These are phyloP conservation scores for Acyrthosiphon pisum DNA, from an alignment of 1,140 invertebrate species.

Conservation along the genomic window DNA sequence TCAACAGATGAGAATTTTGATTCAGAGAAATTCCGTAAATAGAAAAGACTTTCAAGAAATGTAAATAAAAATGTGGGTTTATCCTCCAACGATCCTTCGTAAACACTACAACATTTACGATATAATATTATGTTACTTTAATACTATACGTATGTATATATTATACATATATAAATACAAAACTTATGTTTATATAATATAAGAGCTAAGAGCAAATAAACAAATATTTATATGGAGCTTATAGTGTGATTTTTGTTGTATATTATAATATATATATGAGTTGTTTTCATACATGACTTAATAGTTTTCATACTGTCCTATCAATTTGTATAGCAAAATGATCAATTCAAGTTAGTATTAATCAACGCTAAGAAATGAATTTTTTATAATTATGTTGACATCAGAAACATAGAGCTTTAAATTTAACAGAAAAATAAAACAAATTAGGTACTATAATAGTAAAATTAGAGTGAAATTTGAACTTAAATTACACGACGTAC, in stretches of 20 bases:
- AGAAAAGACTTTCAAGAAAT: background rate
- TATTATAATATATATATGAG: background rate
- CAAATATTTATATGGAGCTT: background rate
- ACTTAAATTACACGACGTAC: background rate
- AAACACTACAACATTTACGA: background rate
- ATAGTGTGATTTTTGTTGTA: background rate
- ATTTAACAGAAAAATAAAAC: background rate
- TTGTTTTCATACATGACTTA: background rate
- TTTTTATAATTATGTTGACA: background rate
- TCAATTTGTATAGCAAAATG: background rate
- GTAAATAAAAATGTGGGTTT: background rate
- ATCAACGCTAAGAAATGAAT: background rate
- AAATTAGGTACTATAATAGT: background rate
- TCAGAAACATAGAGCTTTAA: background rate
- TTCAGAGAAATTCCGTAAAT: background rate
- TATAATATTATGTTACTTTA: background rate
- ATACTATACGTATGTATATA: too few relatives aligned
- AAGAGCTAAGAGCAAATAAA: background rate
- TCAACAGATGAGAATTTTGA: slow-evolving; percentile 14
- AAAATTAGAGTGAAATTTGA: background rate
- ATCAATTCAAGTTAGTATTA: background rate
- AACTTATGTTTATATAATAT: too few relatives aligned
- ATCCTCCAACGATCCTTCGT: background rate
- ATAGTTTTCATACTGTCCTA: background rate
- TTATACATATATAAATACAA: background rate